Percentiles rank a stretch among this genome's conserved stretches.
Evolutionary conservation across 2,888 invertebrate species (phyloP).

Genomic region (Meta bourneti): DNA sequence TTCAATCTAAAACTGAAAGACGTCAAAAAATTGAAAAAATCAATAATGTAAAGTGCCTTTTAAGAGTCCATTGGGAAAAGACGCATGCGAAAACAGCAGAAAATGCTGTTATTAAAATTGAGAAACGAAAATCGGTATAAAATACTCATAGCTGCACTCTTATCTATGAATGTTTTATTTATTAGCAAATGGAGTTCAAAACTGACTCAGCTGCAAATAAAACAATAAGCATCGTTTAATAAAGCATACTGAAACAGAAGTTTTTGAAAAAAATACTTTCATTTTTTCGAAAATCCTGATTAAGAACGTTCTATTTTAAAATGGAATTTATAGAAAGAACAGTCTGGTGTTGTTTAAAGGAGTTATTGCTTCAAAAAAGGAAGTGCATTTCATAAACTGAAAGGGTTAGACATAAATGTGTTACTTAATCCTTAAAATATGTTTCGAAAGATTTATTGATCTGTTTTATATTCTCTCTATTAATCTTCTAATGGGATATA

Average conservation of each 20-base stretch:
- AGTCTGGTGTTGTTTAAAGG: no score
- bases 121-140: background rate
- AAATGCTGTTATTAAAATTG: background rate
- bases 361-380: no score
- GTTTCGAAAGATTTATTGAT: no score
- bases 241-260: background rate
- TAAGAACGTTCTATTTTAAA: no score
- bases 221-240: background rate
- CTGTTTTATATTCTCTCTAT: no score
- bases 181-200: background rate
- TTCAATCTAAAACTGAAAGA: background rate
- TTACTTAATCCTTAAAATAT: no score
- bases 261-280: no score
- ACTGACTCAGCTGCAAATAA: background rate
- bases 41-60: background rate
- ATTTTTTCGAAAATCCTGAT: no score
- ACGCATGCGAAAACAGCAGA: background rate
- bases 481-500: no score
- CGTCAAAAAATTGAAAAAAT: background rate
- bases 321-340: no score
- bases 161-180: background rate
- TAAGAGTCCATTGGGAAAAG: background rate
- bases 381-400: no score
- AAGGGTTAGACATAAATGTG: no score
- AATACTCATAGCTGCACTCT: background rate